A percentile compares a stretch with the other conserved stretches of the same genome.
Evolutionary conservation across 2,888 invertebrate species (phyloP).

Genomic region (Mesorhabditis spiculigera): DNA sequence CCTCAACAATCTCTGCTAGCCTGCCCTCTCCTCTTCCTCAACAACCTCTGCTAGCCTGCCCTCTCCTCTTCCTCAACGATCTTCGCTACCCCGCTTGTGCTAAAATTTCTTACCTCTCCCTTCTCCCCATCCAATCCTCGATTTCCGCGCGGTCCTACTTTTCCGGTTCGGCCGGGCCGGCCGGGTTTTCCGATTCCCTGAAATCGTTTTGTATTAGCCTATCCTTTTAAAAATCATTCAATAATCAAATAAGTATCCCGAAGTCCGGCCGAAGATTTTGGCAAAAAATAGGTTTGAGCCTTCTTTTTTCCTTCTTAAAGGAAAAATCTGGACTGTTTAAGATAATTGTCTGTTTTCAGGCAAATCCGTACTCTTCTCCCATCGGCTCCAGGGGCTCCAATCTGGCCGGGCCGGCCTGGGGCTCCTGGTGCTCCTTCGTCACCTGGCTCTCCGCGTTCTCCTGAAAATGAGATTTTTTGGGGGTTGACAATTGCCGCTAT

Average conservation of each 20-base stretch:
- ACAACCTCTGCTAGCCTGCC: no score
- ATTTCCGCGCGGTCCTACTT: neutral
- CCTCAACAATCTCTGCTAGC: no score
- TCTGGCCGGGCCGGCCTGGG: neutral
- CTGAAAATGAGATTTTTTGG: neutral
- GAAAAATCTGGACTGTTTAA: no score
- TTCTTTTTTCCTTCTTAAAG: no score
- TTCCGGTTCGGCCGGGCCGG: neutral
- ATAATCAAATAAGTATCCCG: neutral
- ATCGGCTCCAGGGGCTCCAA: constrained; percentile 3
- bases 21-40: no score
- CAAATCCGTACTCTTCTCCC: neutral
- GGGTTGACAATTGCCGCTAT: neutral
- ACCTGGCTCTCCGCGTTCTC: neutral
- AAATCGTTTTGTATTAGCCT: neutral
- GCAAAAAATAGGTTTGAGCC: no score
- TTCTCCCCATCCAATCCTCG: neutral
- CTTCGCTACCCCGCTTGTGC: no score
- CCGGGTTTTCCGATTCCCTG: neutral
- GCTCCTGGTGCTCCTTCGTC: constrained; percentile 3
- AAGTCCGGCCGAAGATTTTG: neutral
- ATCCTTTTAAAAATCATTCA: neutral
- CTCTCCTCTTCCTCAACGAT: no score
- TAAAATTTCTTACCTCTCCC: neutral
- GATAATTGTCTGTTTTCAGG: no score